phyloP scores from a whole-genome alignment of 2,888 invertebrate genomes.

The Nemoura dubitans region DNA sequence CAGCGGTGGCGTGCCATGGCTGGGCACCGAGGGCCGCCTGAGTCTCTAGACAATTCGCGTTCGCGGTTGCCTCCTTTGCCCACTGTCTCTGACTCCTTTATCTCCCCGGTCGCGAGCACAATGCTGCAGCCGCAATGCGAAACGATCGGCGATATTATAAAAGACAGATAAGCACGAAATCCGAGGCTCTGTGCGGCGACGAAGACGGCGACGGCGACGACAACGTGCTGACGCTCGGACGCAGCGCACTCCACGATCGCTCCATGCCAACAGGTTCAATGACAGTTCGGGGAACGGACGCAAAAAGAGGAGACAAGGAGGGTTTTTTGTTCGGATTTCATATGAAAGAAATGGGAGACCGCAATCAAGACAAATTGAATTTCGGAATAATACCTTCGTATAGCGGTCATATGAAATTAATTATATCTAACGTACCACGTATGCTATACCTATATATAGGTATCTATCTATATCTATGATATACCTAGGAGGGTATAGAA shows the following conservation, averaged over 20 bases:
- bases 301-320: neutral
- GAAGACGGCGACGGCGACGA: too few relatives aligned
- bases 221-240: constrained; percentile 18
- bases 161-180: constrained; percentile 14
- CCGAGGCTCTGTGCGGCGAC: neutral
- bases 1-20: neutral
- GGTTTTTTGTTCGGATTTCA: neutral
- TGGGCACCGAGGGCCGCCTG: neutral
- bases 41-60: neutral
- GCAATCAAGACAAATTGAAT: constrained; percentile 44
- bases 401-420: constrained; percentile 34
- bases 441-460: too few relatives aligned
- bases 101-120: neutral
- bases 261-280: constrained; percentile 28
- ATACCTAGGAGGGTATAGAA: neutral
- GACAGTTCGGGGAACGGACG: constrained; percentile 26
- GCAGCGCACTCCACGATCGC: neutral
- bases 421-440: constrained; percentile 16
- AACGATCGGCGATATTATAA: neutral
- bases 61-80: constrained; percentile 12
- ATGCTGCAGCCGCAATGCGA: neutral
- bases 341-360: constrained; percentile 35
- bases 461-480: too few relatives aligned
- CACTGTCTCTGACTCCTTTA: neutral
- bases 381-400: constrained; percentile 33